These are phyloP conservation scores for Epinephelus coioides DNA, from an alignment of 2,797 vertebrate genomes.

Conservation along the genomic window DNA sequence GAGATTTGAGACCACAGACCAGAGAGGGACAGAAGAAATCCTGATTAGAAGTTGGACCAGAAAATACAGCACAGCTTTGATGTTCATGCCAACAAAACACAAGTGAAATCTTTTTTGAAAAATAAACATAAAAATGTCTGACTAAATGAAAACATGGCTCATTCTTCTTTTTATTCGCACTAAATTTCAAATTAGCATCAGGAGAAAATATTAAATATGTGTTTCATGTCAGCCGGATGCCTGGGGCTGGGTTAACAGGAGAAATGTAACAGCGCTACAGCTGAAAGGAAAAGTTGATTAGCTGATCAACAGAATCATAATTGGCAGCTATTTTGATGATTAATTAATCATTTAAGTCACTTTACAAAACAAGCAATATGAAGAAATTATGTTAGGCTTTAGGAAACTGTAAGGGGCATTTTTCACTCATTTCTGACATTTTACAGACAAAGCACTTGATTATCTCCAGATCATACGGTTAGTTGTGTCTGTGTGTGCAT, in stretches of 20 bases:
- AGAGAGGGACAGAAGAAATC: constrained; percentile 1
- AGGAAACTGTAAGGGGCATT: background rate
- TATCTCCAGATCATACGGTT: too few relatives aligned
- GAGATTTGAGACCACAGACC: constrained; percentile 41
- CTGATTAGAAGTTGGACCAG: background rate
- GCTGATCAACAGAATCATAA: background rate
- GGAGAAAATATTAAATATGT: background rate
- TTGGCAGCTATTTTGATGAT: background rate
- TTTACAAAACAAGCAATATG: background rate
- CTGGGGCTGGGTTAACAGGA: background rate
- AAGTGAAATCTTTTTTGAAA: constrained; percentile 12
- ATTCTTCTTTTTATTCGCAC: background rate
- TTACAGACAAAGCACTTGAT: background rate
- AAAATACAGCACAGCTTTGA: constrained; percentile 13
- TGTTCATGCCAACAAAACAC: constrained; percentile 7
- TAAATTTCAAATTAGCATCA: background rate
- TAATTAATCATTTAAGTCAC: background rate
- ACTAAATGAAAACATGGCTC: constrained; percentile 6
- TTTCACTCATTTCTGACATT: background rate
- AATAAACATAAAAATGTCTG: constrained; percentile 14
- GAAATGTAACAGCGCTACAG: background rate
- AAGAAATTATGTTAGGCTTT: background rate
- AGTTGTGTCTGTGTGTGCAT: too few relatives aligned
- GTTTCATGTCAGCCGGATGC: constrained; percentile 6
- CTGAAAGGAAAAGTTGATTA: background rate